A percentile compares a stretch with the other conserved stretches of the same genome.
Conservation (phyloP, 2,888 invertebrate genomes). For the Drosophila paranaensis region DNA sequence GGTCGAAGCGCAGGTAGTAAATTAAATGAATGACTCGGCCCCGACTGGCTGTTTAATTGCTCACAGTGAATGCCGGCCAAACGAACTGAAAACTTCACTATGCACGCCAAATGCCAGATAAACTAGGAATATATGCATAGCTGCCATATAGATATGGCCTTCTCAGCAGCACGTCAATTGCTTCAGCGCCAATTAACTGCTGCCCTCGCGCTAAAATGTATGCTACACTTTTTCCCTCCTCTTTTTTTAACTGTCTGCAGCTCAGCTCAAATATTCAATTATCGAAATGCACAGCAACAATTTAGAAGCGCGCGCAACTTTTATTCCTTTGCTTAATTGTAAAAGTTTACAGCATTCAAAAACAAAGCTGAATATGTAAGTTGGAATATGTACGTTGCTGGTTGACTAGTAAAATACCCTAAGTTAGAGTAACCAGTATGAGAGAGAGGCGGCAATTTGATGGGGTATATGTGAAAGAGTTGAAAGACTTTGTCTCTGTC, state of each 20-base stretch:
- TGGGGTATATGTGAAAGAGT: neutral
- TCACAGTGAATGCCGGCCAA: conserved; percentile 21
- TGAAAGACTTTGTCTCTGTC: neutral
- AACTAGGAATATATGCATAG: conserved; percentile 24
- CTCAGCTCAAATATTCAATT: conserved; percentile 71
- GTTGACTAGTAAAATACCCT: conserved; percentile 12
- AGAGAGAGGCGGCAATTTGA: neutral
- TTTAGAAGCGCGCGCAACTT: conserved; percentile 48
- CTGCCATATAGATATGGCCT: conserved; percentile 4
- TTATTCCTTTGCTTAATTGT: conserved; percentile 75
- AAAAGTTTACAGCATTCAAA: conserved; percentile 61
- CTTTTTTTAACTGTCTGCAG: conserved; percentile 39
- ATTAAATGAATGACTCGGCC: conserved; percentile 79
- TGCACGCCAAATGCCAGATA: conserved; percentile 15
- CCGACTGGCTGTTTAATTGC: conserved; percentile 62
- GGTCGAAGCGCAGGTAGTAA: conserved; percentile 67
- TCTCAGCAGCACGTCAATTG: conserved; percentile 3
- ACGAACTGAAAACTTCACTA: conserved; percentile 35
- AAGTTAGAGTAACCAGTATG: neutral
- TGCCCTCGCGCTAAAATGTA: conserved; percentile 35
- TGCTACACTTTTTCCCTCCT: conserved; percentile 26
- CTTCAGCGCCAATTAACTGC: conserved; percentile 53
- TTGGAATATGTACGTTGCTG: no score
- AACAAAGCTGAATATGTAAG: neutral
- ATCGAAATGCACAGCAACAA: conserved; percentile 63